Percentiles rank a stretch among this genome's conserved stretches.
Evolutionary conservation across 2,888 invertebrate species (phyloP).

Genomic region (Mesodorylaimus sp.): DNA sequence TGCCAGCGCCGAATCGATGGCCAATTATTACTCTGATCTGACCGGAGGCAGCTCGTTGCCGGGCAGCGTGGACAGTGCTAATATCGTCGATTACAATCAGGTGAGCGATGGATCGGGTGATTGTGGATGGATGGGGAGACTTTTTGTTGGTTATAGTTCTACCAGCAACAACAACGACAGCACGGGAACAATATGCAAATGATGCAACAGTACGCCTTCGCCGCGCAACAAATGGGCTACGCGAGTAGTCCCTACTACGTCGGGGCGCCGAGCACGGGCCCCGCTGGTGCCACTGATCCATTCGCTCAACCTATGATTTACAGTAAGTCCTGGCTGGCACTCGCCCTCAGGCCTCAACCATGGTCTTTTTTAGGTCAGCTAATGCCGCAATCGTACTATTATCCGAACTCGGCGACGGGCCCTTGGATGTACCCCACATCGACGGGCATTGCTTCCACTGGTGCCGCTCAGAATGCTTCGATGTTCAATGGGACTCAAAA

Average conservation of each 20-base stretch:
- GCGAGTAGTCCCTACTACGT: background rate
- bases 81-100: conserved; percentile 4
- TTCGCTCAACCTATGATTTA: conserved; percentile 2
- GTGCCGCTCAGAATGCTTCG: background rate
- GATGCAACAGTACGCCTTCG: conserved; percentile 9
- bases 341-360: background rate
- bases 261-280: background rate
- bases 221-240: conserved; percentile 1
- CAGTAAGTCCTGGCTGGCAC: background rate
- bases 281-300: background rate
- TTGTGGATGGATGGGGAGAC: background rate
- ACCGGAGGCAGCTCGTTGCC: background rate
- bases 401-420: background rate
- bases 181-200: conserved; percentile 1
- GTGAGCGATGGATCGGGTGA: background rate
- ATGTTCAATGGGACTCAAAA: too few relatives aligned
- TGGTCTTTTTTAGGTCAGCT: conserved; percentile 1
- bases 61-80: background rate
- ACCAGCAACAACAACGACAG: conserved; percentile 6
- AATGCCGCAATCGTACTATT: background rate
- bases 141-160: background rate
- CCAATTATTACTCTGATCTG: background rate
- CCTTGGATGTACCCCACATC: conserved; percentile 5
- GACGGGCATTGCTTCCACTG: too few relatives aligned
- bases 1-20: background rate